Conservation (phyloP, 1,140 invertebrate genomes). For the Ephestia elutella region DNA sequence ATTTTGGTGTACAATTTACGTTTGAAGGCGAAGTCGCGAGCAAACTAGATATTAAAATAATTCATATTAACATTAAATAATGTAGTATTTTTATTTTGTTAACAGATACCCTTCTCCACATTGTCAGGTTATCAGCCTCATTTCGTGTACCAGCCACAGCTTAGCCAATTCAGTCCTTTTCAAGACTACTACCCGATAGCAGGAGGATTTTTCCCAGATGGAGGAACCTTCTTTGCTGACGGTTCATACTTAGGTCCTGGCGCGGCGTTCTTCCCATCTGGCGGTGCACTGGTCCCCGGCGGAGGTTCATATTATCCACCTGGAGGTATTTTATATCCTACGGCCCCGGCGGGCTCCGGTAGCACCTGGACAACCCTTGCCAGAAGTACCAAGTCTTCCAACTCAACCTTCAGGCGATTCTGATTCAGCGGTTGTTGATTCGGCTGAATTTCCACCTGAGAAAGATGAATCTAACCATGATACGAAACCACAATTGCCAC, state of each 20-base stretch:
- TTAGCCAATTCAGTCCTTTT: slow-evolving; percentile 24
- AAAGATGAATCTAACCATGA: slow-evolving; percentile 24
- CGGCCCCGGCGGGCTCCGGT: slow-evolving; percentile 12
- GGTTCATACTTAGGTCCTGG: slow-evolving; percentile 11
- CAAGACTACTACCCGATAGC: slow-evolving; percentile 33
- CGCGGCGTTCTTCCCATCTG: slow-evolving; percentile 9
- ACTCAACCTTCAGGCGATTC: slow-evolving; percentile 43
- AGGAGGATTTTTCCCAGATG: slow-evolving; percentile 13
- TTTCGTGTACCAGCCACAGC: slow-evolving; percentile 40
- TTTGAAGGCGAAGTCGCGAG: too few relatives aligned
- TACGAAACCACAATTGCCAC: slow-evolving; percentile 4
- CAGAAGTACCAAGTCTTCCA: slow-evolving; percentile 15
- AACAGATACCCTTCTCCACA: neutral
- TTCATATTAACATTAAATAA: too few relatives aligned
- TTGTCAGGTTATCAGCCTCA: slow-evolving; percentile 25
- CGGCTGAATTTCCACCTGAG: slow-evolving; percentile 41
- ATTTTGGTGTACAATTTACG: too few relatives aligned
- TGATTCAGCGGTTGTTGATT: slow-evolving; percentile 57
- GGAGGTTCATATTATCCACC: slow-evolving; percentile 12
- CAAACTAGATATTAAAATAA: too few relatives aligned
- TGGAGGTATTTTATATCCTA: slow-evolving; percentile 7
- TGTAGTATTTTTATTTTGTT: neutral
- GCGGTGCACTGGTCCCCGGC: neutral
- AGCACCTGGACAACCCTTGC: neutral
- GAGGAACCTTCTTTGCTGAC: slow-evolving; percentile 7